Percentiles rank a stretch among this genome's conserved stretches.
These are phyloP conservation scores for Tetrapedia diversipes DNA, from an alignment of 2,888 invertebrate genomes.

Conservation along the genomic window DNA sequence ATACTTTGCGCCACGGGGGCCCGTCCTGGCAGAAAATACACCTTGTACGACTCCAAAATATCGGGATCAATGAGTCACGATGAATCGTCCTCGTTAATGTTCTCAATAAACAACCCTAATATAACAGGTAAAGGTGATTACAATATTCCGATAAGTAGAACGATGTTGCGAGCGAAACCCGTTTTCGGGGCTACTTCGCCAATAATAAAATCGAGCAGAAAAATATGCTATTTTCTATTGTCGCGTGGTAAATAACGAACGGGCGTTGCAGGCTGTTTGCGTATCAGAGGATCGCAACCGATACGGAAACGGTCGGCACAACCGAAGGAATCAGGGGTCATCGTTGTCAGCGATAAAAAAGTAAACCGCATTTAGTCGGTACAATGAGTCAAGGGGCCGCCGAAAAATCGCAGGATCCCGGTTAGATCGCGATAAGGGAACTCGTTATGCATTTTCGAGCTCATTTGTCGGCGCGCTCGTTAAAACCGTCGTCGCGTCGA, in stretches of 20 bases:
- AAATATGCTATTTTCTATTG: neutral
- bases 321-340: neutral
- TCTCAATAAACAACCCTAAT: neutral
- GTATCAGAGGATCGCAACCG: neutral
- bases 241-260: neutral
- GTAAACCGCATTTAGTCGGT: slow-evolving; percentile 9
- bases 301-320: neutral
- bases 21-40: slow-evolving; percentile 16
- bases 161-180: no score
- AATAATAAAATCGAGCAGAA: neutral
- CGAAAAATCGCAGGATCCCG: slow-evolving; percentile 16
- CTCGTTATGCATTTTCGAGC: slow-evolving; percentile 28
- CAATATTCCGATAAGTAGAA: no score
- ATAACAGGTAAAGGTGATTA: no score
- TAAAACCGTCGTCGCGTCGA: slow-evolving; percentile 16
- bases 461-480: slow-evolving; percentile 36
- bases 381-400: slow-evolving; percentile 35
- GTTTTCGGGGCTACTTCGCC: no score
- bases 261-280: neutral
- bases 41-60: slow-evolving; percentile 28
- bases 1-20: neutral
- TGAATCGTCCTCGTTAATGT: no score
- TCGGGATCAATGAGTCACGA: neutral
- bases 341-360: slow-evolving; percentile 36
- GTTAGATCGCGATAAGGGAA: slow-evolving; percentile 37